Base-by-base conservation (phyloP, 2,797 vertebrate species). In the Calcarius lapponicus region DNA sequence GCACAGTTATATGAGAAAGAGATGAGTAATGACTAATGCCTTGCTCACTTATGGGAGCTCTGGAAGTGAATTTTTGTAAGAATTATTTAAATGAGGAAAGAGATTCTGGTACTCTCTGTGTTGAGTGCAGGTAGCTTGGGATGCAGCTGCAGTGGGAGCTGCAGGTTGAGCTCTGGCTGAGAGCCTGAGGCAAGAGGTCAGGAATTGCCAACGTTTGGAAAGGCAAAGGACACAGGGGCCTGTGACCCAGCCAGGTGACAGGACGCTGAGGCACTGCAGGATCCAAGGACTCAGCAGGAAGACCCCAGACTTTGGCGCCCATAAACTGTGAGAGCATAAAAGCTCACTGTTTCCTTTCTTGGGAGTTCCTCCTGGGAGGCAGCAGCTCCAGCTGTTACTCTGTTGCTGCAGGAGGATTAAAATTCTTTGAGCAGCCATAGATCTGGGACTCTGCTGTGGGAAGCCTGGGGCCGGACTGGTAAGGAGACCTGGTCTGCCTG, bases 391-490 rank as follows among this genome's bases (percentile, higher is more conserved):
- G 53, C 29, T 51, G n/a, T 51, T 65, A 43, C 19, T 71, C 31
- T 24, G 8, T 24, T 82, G 31, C 18, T 69, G 16, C 16, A 10
- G 9, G 17, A 21, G 10, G 17, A 38, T 29, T 64, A 38, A 42
- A 26, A 18, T 4, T 0, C 4, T 20, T 9, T 5, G 10, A 56
- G 16, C 32, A 21, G 2, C 8, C 16, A 4, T 5, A 7, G 9
- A 7, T 43, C 19, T 13, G 17, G 14, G 19, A 16, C 13, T 34
- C 10, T 51, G 22, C 13, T 31, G 0, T 38, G 24, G 29, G n/a
- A 57, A 57, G 6, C 5, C 2, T n/a, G 50, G 4, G 6, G 3
- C 38, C 11, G 0, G 2, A 0, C 7, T 19, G 16, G 16, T 38
- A 1, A 16, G 36, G 38, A 51, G 51, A 17, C 7, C 8, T 34